These are phyloP conservation scores for Sinocyclocheilus grahami DNA, from an alignment of 2,113 vertebrate genomes.

Conservation along the genomic window DNA sequence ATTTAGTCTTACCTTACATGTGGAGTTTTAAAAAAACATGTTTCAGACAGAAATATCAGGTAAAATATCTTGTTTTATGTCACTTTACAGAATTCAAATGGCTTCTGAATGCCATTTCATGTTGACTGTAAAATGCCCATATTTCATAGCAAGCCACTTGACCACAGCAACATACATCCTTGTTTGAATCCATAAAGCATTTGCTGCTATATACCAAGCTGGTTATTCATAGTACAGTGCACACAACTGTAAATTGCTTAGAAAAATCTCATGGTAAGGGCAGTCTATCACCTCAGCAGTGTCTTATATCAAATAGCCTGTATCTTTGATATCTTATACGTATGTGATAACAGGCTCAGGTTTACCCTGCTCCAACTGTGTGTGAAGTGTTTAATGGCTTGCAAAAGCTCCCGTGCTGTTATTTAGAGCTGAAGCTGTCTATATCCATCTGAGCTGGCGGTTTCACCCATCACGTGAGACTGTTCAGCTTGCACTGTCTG, in stretches of 20 bases:
- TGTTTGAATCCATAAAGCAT: background rate
- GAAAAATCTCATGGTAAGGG: background rate
- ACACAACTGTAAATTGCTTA: background rate
- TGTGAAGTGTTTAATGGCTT: constrained; percentile 35
- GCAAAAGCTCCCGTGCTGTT: constrained; percentile 40
- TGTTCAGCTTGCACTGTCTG: background rate
- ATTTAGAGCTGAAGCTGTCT: constrained; percentile 39
- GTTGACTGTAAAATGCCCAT: constrained; percentile 14
- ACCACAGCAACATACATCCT: background rate
- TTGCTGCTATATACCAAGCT: background rate
- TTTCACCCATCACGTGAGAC: constrained; percentile 36
- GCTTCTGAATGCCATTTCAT: background rate
- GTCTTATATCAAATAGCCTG: constrained; percentile 6
- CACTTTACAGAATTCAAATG: background rate
- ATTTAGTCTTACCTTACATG: background rate
- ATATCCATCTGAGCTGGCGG: constrained; percentile 25
- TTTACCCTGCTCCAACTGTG: constrained; percentile 14
- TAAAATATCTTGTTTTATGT: too few relatives aligned
- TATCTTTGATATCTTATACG: background rate
- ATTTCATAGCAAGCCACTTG: background rate
- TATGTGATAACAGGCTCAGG: constrained; percentile 10
- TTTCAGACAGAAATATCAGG: too few relatives aligned
- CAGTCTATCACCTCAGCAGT: constrained; percentile 2
- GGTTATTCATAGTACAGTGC: background rate
- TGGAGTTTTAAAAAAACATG: background rate